Evolutionary conservation across 2,797 vertebrate genomes (phyloP).

Genomic region (Leptoclinus maculatus): DNA sequence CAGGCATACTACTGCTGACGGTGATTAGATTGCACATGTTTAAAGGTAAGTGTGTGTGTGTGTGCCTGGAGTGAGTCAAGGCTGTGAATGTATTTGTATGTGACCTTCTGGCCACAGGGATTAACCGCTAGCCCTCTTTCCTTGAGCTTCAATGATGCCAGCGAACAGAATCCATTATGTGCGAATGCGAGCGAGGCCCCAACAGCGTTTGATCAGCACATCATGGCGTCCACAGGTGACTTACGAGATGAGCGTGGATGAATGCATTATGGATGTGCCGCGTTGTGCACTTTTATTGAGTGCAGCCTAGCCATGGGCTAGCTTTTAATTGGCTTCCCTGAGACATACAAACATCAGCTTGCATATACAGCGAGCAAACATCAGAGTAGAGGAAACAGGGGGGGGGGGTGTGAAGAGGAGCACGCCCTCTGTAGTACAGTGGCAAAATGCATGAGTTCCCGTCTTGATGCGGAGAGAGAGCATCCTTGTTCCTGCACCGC

Average conservation of each 20-base stretch:
- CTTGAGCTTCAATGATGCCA: conserved; percentile 24
- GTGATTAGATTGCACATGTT: neutral
- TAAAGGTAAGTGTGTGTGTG: conserved; percentile 3
- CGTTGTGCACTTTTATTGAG: conserved; percentile 60
- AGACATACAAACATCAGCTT: conserved; percentile 74
- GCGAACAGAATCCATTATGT: conserved; percentile 24
- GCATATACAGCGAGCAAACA: conserved; percentile 62
- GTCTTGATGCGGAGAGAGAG: conserved; percentile 17
- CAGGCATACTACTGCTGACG: neutral
- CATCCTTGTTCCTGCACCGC: conserved; percentile 8
- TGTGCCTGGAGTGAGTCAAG: neutral
- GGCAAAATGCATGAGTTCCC: conserved; percentile 24
- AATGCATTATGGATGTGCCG: conserved; percentile 68
- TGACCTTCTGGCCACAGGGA: conserved; percentile 3
- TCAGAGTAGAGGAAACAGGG: conserved; percentile 48
- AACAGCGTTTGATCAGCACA: conserved; percentile 54
- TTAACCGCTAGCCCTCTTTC: conserved; percentile 9
- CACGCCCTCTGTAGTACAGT: conserved; percentile 15
- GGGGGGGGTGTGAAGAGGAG: conserved; percentile 23
- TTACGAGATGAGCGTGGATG: conserved; percentile 31
- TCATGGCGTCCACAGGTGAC: conserved; percentile 67
- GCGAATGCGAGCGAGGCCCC: conserved; percentile 17
- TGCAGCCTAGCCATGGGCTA: conserved; percentile 72
- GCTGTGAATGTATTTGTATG: neutral
- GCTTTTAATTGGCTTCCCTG: conserved; percentile 80